These are phyloP conservation scores for Batillaria attramentaria DNA, from an alignment of 1,140 invertebrate genomes.

Conservation along the genomic window DNA sequence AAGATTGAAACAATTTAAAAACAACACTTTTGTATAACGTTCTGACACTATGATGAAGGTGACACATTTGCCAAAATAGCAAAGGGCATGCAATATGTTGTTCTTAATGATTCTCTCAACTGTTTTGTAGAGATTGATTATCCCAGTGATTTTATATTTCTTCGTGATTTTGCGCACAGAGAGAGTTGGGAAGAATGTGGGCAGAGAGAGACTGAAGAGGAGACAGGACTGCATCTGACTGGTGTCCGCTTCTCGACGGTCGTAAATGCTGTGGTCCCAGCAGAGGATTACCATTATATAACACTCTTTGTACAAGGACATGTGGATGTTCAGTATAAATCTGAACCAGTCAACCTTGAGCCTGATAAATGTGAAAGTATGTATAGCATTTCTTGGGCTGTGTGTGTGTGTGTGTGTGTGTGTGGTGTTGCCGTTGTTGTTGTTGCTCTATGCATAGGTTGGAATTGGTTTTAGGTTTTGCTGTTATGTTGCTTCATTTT, in stretches of 20 bases:
- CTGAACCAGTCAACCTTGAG: conserved; percentile 43
- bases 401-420: too few relatives aligned
- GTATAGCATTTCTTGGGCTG: neutral
- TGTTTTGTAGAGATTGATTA: too few relatives aligned
- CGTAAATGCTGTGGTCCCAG: conserved; percentile 35
- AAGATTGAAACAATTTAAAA: too few relatives aligned
- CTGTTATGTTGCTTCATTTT: neutral
- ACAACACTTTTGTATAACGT: too few relatives aligned
- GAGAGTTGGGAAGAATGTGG: conserved; percentile 49
- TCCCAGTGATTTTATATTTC: too few relatives aligned
- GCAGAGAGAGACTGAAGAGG: conserved; percentile 39
- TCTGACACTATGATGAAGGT: too few relatives aligned
- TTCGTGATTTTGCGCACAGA: too few relatives aligned
- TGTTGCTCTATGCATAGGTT: neutral
- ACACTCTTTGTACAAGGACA: conserved; percentile 48
- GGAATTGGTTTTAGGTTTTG: too few relatives aligned
- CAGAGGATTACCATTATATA: conserved; percentile 48
- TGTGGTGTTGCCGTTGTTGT: too few relatives aligned
- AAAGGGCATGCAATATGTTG: too few relatives aligned
- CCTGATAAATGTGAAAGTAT: conserved; percentile 46
- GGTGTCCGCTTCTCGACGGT: conserved; percentile 34
- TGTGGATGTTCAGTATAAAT: conserved; percentile 30
- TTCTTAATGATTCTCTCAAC: too few relatives aligned
- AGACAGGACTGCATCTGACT: conserved; percentile 42
- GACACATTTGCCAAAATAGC: too few relatives aligned